phyloP scores from a whole-genome alignment of 2,888 invertebrate species.

The Oscheius sp. region DNA sequence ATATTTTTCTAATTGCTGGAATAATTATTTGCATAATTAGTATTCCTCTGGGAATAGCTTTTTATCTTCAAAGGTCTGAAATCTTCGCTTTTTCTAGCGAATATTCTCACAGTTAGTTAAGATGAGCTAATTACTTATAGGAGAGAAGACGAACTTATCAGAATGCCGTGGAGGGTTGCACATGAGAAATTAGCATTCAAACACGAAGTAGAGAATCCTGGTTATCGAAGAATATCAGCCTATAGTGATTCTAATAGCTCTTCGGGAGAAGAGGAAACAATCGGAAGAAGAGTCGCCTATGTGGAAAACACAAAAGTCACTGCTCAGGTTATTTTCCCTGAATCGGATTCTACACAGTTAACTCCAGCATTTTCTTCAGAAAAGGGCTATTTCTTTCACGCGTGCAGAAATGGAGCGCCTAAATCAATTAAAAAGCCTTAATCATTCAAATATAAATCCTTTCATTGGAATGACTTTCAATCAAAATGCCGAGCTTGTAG shows the following conservation, averaged over 20 bases:
- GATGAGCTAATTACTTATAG: too few species aligned
- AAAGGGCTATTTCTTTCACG: slow-evolving; percentile 44
- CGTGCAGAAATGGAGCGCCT: slow-evolving; percentile 50
- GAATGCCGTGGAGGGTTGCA: slow-evolving; percentile 55
- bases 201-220: slow-evolving; percentile 14
- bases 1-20: slow-evolving; percentile 41
- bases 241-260: slow-evolving; percentile 37
- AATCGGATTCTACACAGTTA: neutral
- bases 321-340: neutral
- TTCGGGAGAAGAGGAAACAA: slow-evolving; percentile 30
- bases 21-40: slow-evolving; percentile 34
- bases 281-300: slow-evolving; percentile 13
- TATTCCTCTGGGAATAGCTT: slow-evolving; percentile 44
- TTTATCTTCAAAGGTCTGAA: slow-evolving; percentile 42
- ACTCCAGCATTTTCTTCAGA: slow-evolving; percentile 30
- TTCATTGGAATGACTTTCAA: slow-evolving; percentile 57
- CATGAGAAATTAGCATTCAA: slow-evolving; percentile 38
- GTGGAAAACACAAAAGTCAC: slow-evolving; percentile 16
- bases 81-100: neutral
- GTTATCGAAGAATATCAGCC: slow-evolving; percentile 33
- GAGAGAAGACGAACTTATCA: slow-evolving; percentile 48
- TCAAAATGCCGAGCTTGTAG: slow-evolving; percentile 43
- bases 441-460: slow-evolving; percentile 45
- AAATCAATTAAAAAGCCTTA: slow-evolving; percentile 50
- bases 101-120: neutral